phyloP scores from a whole-genome alignment of 2,888 invertebrate species.

The Polyommatus icarus region DNA sequence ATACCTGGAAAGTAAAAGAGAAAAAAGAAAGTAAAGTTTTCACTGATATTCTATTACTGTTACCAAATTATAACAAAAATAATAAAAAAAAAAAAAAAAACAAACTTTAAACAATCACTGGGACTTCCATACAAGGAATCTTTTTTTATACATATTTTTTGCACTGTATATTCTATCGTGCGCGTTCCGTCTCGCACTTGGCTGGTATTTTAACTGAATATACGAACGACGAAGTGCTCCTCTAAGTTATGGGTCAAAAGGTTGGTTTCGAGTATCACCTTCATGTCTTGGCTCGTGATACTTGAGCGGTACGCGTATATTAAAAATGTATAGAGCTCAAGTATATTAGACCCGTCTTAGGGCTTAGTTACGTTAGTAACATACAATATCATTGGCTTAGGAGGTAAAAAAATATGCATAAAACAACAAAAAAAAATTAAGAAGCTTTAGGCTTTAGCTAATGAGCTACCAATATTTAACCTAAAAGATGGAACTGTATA shows the following conservation, averaged over 20 bases:
- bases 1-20: too few species aligned
- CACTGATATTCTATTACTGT: too few species aligned
- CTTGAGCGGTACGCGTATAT: constrained; percentile 13
- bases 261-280: constrained; percentile 19
- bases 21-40: too few species aligned
- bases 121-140: too few species aligned
- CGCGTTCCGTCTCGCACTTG: neutral
- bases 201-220: neutral
- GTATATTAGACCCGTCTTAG: neutral
- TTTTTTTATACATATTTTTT: too few species aligned
- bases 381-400: too few species aligned
- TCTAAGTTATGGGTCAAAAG: constrained; percentile 26
- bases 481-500: too few species aligned
- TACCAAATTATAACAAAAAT: too few species aligned
- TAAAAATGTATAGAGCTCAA: constrained; percentile 19
- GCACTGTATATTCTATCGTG: neutral
- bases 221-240: neutral
- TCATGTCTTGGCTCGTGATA: constrained; percentile 13
- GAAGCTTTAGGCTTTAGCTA: neutral
- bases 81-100: too few species aligned
- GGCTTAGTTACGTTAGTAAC: too few species aligned
- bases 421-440: neutral
- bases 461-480: neutral
- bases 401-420: neutral
- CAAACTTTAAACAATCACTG: too few species aligned